Base-by-base conservation (phyloP, 2,113 vertebrate species). In the Oncorhynchus kisutch region DNA sequence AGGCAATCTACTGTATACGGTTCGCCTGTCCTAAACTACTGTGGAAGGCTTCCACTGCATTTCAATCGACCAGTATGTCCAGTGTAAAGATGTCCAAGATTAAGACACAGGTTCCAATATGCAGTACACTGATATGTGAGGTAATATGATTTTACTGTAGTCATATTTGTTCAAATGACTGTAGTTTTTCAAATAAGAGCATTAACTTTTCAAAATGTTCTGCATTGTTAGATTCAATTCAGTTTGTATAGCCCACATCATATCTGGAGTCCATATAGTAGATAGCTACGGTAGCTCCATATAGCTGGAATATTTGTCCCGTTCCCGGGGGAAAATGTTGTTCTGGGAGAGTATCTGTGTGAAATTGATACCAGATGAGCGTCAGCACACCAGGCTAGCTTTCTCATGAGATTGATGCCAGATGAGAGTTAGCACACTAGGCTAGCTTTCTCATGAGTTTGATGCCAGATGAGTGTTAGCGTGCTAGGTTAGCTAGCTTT, bases 361-460 rank as follows among this genome's bases (percentile, higher is more conserved):
- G 48, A 34, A 29, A 77, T 73, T 78, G 71, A 67, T 73, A 72
- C 71, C 64, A 78, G 49, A 78, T 73, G 70, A 54, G 16, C 4
- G 1, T 54, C 16, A 16, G 16, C 51, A 31, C 51, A 59, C 51
- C 27, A 39, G 13, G 34, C 51, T 45, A 45, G 12, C 51, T 54
- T 54, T 16, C 51, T 54, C 51, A 18, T 54, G 51, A 16, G 51
- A 54, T 54, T 54, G 51, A 54, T 54, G 51, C 14, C 51, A 54
- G 51, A 54, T 54, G 51, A 18, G 4, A 13, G 16, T 54, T 54
- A 54, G 51, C 16, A 18, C 51, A 16, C 4, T 54, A 5, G 4
- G 34, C 14, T 45, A 45, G 12, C 14, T 54, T 54, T 16, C 51
- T 54, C 51, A 54, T 54, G 51, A 16, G 51, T 18, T 54, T 54